Conservation (phyloP, 2,797 vertebrate species). For the Thunnus albacares region DNA sequence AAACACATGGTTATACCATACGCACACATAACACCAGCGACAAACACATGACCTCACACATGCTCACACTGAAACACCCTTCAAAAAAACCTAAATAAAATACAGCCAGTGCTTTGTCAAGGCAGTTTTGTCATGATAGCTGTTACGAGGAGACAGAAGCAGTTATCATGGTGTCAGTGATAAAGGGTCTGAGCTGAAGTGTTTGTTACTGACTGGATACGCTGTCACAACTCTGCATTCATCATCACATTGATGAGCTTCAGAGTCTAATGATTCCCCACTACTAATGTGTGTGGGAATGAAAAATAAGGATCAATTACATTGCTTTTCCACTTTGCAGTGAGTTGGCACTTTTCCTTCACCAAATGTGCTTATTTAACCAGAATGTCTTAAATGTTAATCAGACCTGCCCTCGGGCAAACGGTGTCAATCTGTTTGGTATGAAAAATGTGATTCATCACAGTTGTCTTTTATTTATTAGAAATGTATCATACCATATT, state of each 20-base stretch:
- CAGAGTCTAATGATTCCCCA: constrained; percentile 33
- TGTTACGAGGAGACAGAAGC: constrained; percentile 40
- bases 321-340: constrained; percentile 31
- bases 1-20: background rate
- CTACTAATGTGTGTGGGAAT: constrained; percentile 23
- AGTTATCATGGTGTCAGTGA: constrained; percentile 61
- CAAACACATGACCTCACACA: background rate
- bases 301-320: constrained; percentile 50
- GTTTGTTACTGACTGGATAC: constrained; percentile 43
- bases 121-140: constrained; percentile 39
- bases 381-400: constrained; percentile 6
- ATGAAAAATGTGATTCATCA: constrained; percentile 3
- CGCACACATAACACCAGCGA: background rate
- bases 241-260: constrained; percentile 66
- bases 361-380: background rate
- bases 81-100: background rate
- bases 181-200: constrained; percentile 58
- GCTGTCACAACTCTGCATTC: constrained; percentile 64
- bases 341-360: constrained; percentile 27
- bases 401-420: constrained; percentile 3
- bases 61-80: background rate
- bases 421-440: background rate
- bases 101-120: constrained; percentile 18
- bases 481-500: background rate
- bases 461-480: background rate